These are phyloP conservation scores for Cryptocheilus praepositus DNA, from an alignment of 2,888 invertebrate species.

Conservation along the genomic window DNA sequence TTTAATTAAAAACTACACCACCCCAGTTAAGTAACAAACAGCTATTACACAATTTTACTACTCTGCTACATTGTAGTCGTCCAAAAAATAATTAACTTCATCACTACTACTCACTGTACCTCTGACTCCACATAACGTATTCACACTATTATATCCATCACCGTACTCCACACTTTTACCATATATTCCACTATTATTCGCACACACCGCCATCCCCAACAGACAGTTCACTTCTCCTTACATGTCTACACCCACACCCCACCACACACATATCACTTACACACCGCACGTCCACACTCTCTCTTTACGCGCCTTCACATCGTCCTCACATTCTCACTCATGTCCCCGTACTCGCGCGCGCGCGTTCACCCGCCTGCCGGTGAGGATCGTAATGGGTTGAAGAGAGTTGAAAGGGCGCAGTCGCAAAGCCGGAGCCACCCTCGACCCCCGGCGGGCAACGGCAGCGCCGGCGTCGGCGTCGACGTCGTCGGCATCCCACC, in stretches of 20 bases:
- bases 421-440: conserved; percentile 62
- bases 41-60: neutral
- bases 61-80: no score
- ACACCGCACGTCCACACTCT: no score
- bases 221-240: conserved; percentile 27
- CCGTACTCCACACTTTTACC: no score
- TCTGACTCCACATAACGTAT: no score
- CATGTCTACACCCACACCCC: conserved; percentile 4
- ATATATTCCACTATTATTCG: no score
- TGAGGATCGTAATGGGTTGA: conserved; percentile 62
- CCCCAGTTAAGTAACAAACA: no score
- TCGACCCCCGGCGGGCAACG: conserved; percentile 47
- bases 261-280: neutral
- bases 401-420: conserved; percentile 64
- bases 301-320: no score
- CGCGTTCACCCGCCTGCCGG: conserved; percentile 27
- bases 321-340: no score
- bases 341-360: neutral
- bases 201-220: neutral
- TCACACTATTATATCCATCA: no score
- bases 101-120: no score
- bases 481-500: conserved; percentile 45
- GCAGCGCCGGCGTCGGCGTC: conserved; percentile 31
- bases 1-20: no score
- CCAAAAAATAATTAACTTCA: no score